Evolutionary conservation across 2,113 vertebrate species (phyloP), one percentile per base, ranked within the genome.

Genomic region (Brachypodius melanocephalos): DNA sequence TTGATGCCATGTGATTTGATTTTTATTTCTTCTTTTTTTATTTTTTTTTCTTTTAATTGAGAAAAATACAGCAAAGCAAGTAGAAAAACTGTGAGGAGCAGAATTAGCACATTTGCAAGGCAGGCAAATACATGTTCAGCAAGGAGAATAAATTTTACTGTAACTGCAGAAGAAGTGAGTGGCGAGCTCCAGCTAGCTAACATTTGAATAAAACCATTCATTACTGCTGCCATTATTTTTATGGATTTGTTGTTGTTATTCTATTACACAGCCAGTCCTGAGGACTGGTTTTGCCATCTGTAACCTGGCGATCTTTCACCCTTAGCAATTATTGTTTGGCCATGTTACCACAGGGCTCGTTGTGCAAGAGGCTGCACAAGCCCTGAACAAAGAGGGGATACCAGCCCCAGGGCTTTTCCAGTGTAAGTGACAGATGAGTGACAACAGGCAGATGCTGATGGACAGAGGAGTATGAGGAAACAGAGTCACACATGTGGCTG

Each of bases 171-270:
- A 91, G 89, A 59, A 34, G 40, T 43, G 63, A 91, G 63, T 40
- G 61, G 42, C 1, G 57, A 93, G 91, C 65, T 90, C 63, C 38
- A 93, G 91, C 74, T 88, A 89, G 48, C 91, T 93, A 83, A 63
- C 71, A 80, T 94, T 94, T 91, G 46, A 94, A 95, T 83, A 90
- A 59, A 91, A 81, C 61, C 72, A 77, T 93, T 95, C 92, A 96
- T 97, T 95, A 95, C 45, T 95, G 66, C 86, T 95, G 48, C 36
- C 66, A 84, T 94, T 77, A 97, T 87, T 93, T 87, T 89, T 92
- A 92, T 45, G 79, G 95, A 91, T 96, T 94, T 91, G 85, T 95
- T 97, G 85, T 90, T 97, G 82, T 91, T 96, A 86, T 93, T 94
- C 82, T 89, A 67, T 87, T 84, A 92, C 83, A 86, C 72, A 96